These are phyloP conservation scores for Trissoscelio sp. DNA, from an alignment of 2,888 invertebrate genomes.

Conservation along the genomic window DNA sequence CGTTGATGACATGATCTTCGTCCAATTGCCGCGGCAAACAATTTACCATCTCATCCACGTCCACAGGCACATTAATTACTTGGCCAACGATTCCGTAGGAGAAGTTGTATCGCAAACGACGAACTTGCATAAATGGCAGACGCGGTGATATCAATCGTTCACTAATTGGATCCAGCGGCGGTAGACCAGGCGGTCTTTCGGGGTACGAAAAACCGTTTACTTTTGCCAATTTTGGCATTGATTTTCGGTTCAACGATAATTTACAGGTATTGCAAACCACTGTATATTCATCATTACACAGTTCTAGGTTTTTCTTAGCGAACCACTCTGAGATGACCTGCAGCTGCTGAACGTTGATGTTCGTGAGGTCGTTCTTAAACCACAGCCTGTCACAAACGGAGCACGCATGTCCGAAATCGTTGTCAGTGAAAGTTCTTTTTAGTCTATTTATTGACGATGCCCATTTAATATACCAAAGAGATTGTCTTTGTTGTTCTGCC, in stretches of 20 bases:
- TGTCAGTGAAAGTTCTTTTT: conserved; percentile 14
- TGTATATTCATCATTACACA: conserved; percentile 7
- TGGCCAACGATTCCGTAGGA: conserved; percentile 73
- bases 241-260: conserved; percentile 9
- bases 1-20: conserved; percentile 72
- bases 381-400: conserved; percentile 56
- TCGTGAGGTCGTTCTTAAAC: conserved; percentile 44
- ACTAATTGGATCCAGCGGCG: conserved; percentile 33
- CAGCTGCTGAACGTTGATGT: conserved; percentile 2
- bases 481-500: neutral
- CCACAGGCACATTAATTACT: conserved; percentile 74
- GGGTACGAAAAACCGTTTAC: conserved; percentile 54
- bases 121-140: conserved; percentile 28
- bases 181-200: conserved; percentile 25
- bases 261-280: conserved; percentile 27
- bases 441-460: conserved; percentile 9
- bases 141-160: conserved; percentile 56
- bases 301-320: neutral
- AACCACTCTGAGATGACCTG: conserved; percentile 17
- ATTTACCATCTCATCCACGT: conserved; percentile 72
- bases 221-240: conserved; percentile 34
- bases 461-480: conserved; percentile 17
- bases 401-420: conserved; percentile 47
- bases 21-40: conserved; percentile 67
- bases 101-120: conserved; percentile 60